Base-by-base conservation (phyloP, 2,797 vertebrate genomes). In the Tamandua tetradactyla region DNA sequence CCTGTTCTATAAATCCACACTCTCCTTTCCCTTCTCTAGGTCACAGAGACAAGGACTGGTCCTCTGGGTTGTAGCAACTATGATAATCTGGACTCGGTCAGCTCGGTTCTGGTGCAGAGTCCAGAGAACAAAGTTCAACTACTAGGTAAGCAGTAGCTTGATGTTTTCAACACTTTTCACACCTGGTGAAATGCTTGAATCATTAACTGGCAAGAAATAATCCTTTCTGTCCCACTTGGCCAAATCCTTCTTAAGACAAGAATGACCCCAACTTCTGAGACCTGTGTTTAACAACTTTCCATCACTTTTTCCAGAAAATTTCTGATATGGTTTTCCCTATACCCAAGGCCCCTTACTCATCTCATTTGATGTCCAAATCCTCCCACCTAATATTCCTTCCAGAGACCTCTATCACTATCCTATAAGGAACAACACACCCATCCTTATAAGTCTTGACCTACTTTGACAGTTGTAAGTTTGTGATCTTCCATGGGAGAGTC, bases 11-110 rank as follows among this genome's bases (percentile, higher is more conserved):
- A 76, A 93, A 85, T 22, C 6, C 32, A n/a, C 35, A 17, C 30
- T 17, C 42, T 79, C 6, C 13, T 55, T 7, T 92, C 95, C 97
- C 97, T 98, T 98, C 97, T 96, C 80, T 98, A 99, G 99, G 99
- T 99, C 98, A 99, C 99, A 0, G 99, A 99, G 98, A 99, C 99
- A 61, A 99, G 99, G 98, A 99, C 99, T 0, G 99, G 99, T 52
- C 99, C 99, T 3, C 98, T 99, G n/a, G 99, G 99, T 97, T 99
- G 99, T 99, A 99, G 99, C 98, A 99, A 99, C 98, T 99, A 99
- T 25, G 99, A 99, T 98, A 99, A 99, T 97, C 98, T 99, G 98
- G 99, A 99, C 98, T 99, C 99, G 0, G 99, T 99, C 97, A 99
- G 99, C 97, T 99, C 99, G 0, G 99, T 99, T 93, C 98, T 99